Percentiles rank a stretch among this genome's conserved stretches.
Conservation (phyloP, 2,797 vertebrate species). For the Semaprochilodus insignis region DNA sequence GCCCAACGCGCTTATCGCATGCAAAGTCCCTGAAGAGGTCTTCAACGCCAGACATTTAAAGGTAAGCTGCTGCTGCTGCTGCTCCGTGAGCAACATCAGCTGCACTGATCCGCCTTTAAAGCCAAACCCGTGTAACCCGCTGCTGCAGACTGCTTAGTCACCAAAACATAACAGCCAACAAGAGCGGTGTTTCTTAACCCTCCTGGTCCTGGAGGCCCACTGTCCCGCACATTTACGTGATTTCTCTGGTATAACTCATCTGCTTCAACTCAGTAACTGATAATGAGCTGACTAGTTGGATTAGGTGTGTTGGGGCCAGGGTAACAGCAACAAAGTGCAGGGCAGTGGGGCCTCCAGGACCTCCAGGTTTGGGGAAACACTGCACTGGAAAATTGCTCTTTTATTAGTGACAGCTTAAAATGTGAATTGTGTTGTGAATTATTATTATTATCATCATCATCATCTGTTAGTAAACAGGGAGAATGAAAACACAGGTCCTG, state of each 20-base stretch:
- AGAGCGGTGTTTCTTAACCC: too few species aligned
- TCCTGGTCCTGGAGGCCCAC: too few species aligned
- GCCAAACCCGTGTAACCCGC: too few species aligned
- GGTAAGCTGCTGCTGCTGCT: conserved; percentile 64
- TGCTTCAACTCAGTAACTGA: too few species aligned
- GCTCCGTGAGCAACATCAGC: not conserved
- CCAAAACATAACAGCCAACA: not conserved
- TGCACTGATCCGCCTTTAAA: not conserved
- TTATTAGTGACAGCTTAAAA: not conserved
- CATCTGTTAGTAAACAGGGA: not conserved
- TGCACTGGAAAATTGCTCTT: not conserved
- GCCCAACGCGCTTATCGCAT: conserved; percentile 80
- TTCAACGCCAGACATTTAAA: conserved; percentile 70
- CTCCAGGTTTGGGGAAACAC: too few species aligned
- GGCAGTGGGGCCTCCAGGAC: too few species aligned
- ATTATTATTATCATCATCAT: not conserved
- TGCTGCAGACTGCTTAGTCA: not conserved
- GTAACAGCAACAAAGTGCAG: too few species aligned
- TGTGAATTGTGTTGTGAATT: not conserved
- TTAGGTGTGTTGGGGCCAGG: too few species aligned
- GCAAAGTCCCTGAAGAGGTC: conserved; percentile 75
- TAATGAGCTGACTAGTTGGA: too few species aligned
- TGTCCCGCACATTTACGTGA: too few species aligned
- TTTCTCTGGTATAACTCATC: too few species aligned
- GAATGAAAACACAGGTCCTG: not conserved